Base-by-base conservation (phyloP, 2,888 invertebrate species). In the Alsophila aescularia region DNA sequence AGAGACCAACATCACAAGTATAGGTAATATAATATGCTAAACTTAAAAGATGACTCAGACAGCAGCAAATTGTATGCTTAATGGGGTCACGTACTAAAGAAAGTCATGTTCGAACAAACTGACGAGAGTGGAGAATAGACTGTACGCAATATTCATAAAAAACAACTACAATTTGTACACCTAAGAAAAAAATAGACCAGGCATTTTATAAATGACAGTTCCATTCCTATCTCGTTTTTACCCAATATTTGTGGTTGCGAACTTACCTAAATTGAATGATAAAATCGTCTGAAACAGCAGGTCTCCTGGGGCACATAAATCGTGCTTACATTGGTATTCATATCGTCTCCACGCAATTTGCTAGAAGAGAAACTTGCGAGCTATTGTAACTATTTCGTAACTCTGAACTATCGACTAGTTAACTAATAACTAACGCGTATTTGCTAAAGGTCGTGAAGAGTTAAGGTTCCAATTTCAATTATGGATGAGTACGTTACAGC, bases 281-380 rank as follows among this genome's bases (percentile, higher is more conserved):
- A 62, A 52, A 54, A 62, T 56, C 51, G 53, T 52, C 50, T 52
- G 40, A 45, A 51, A 35, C 49, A 24, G 31, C 40, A 42, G 35
- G 41, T 53, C 47, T 52, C 52, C 10, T 24, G 56, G 41, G 43
- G 35, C 29, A 12, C 40, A 61, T 65, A 59, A 60, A 55, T 65
- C 49, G 47, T 58, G 44, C 47, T 54, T 52, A 54, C 40, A 58
- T 62, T 65, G 53, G 44, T 62, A 65, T 65, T 65, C 62, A 65
- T 52, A 52, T 31, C 57, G 55, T 45, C 52, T 61, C 49, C 48
- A 48, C 53, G 56, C 62, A 61, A 62, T 65, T 61, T 61, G 62
- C 32, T 57, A 44, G 48, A 54, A 59, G 55, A 62, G 56, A 62
- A 64, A 62, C 62, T 64, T 60, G 45, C 37, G 2, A 44, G 36